These are phyloP conservation scores for Atlantisia rogersi DNA, from an alignment of 2,113 vertebrate species.

Conservation along the genomic window DNA sequence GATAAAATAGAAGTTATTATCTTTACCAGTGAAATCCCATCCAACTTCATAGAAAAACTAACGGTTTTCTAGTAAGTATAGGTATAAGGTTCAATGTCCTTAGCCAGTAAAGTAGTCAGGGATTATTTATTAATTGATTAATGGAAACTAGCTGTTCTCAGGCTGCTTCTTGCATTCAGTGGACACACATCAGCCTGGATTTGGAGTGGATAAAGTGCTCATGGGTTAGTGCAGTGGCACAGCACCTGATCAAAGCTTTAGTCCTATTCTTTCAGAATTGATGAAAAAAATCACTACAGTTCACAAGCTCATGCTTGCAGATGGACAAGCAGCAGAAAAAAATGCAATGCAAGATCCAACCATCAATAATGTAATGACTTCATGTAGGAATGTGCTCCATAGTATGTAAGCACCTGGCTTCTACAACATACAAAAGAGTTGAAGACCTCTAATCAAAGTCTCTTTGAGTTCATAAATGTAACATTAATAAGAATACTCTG, in stretches of 20 bases:
- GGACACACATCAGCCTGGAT: not conserved
- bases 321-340: not conserved
- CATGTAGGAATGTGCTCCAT: not conserved
- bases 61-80: not conserved
- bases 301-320: not conserved
- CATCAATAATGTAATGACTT: not conserved
- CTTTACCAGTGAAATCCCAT: not conserved
- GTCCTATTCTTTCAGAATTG: not conserved
- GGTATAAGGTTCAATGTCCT: not conserved
- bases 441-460: not conserved
- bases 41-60: constrained; percentile 1
- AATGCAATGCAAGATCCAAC: not conserved
- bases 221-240: not conserved
- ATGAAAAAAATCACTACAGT: not conserved
- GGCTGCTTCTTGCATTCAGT: not conserved
- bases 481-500: not conserved
- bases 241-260: not conserved
- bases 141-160: not conserved
- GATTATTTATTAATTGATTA: not conserved
- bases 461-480: not conserved
- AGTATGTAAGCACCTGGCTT: not conserved
- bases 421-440: not conserved
- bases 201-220: not conserved
- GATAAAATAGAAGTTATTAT: not conserved
- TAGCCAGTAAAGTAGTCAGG: not conserved